Base-by-base conservation (phyloP, 1,140 invertebrate species). In the Dysdera silvatica region DNA sequence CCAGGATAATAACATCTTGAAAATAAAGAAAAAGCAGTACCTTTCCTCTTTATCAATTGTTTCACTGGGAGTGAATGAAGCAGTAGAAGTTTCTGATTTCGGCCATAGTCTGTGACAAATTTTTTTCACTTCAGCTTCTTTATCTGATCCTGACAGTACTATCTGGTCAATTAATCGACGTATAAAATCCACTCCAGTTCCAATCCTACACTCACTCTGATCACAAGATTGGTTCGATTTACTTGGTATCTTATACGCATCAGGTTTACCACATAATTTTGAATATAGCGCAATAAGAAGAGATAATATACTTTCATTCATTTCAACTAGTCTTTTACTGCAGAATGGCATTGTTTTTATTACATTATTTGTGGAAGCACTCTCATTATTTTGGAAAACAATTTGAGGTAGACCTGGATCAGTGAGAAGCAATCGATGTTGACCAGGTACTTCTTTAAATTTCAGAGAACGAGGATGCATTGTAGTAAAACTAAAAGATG, bases 241-340 rank as follows among this genome's bases (percentile, higher is more conserved):
- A 73, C 67, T 45, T 52, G 76, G 49, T 0, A 79, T 79, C 68
- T 80, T 80, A 70, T 83, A 95, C 66, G 87, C 91, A 71, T 93
- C 88, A 6, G 87, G 82, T 35, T 83, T 79, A 4, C 87, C 88
- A 0, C 87, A 88, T 14, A 96, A 76, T 73, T 95, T 91, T 0
- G 89, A 89, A 76, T 97, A 92, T n/a, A 97, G 79, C 75, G 92
- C 94, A 10, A 97, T 78, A 24, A 98, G 77, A 35, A 97, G 78
- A 0, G 91, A 92, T 65, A 97, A 85, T 53, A 97, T 90, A 61
- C 89, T 95, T 75, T 97, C 93, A 69, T 91, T 88, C 4, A 79
- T 55, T 41, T 49, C 35, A 14, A 72, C 47, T 5, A 35, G 54
- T 33, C 49, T 60, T 52, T 58, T 64, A 41, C 37, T 57, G 23